phyloP scores from a whole-genome alignment of 2,113 vertebrate genomes.

The Apistogramma diplotaenia region DNA sequence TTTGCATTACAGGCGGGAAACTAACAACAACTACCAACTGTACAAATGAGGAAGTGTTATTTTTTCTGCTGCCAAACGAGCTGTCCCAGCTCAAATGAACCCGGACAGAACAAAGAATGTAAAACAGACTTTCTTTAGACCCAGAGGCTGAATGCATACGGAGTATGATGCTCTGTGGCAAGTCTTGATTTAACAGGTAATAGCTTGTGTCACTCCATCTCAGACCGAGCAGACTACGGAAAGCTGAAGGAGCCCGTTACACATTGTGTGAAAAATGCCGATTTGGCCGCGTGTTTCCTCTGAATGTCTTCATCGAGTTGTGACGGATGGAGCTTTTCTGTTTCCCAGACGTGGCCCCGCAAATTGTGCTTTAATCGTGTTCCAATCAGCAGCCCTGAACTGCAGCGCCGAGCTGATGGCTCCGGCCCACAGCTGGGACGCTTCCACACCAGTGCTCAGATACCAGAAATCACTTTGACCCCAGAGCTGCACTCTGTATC shows the following conservation, averaged over 20 bases:
- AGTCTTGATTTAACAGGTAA: background rate
- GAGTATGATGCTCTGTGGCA: background rate
- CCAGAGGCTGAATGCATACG: background rate
- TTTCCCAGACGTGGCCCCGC: constrained; percentile 34
- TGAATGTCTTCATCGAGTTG: constrained; percentile 28
- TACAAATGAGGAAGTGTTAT: background rate
- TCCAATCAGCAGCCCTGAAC: constrained; percentile 38
- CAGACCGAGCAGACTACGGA: background rate
- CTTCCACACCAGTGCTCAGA: background rate
- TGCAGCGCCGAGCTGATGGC: constrained; percentile 25
- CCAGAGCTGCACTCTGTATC: background rate
- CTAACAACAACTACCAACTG: background rate
- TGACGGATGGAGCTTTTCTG: constrained; percentile 44
- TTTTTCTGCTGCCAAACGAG: background rate
- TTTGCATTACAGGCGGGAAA: background rate
- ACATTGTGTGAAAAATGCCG: constrained; percentile 21
- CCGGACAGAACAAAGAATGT: background rate
- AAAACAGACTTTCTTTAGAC: background rate
- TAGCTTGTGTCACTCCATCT: background rate
- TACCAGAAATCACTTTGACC: constrained; percentile 12
- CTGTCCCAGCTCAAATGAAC: background rate
- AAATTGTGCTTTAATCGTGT: constrained; percentile 41
- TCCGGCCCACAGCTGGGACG: constrained; percentile 19
- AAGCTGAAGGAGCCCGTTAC: background rate
- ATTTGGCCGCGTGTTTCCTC: constrained; percentile 25